Conservation (phyloP, 2,888 invertebrate species). For the Clostera curtula region DNA sequence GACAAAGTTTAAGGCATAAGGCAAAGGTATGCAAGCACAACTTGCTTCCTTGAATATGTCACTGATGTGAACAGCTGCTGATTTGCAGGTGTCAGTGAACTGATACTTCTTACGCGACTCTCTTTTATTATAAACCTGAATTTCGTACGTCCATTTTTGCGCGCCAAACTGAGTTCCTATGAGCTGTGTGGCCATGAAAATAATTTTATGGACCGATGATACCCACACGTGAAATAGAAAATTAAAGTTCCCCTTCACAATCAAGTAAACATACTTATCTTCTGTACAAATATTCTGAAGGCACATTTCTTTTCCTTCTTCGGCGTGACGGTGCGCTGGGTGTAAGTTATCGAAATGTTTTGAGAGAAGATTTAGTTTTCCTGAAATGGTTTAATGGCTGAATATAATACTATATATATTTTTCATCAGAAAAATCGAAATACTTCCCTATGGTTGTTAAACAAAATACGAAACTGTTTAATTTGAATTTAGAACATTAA, state of each 20-base stretch:
- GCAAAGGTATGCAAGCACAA: constrained; percentile 34
- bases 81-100: constrained; percentile 32
- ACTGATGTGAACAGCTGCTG: constrained; percentile 20
- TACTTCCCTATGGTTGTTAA: too few relatives aligned
- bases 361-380: constrained; percentile 38
- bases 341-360: constrained; percentile 41
- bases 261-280: constrained; percentile 28
- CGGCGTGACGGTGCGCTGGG: constrained; percentile 25
- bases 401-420: too few relatives aligned
- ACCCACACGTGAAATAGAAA: constrained; percentile 44
- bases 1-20: constrained; percentile 15
- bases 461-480: too few relatives aligned
- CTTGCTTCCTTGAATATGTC: constrained; percentile 27
- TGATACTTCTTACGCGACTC: constrained; percentile 39
- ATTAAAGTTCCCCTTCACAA: constrained; percentile 31
- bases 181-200: constrained; percentile 42
- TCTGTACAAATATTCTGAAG: constrained; percentile 24
- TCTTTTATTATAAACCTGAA: constrained; percentile 50
- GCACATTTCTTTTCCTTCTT: constrained; percentile 39
- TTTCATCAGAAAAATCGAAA: too few relatives aligned
- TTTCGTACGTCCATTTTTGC: constrained; percentile 48
- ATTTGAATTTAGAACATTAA: too few relatives aligned
- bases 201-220: constrained; percentile 17
- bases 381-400: constrained; percentile 33
- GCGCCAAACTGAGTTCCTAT: constrained; percentile 44